Evolutionary conservation across 2,797 vertebrate species (phyloP), one percentile per base, ranked within the genome.

Genomic region (Molothrus ater): DNA sequence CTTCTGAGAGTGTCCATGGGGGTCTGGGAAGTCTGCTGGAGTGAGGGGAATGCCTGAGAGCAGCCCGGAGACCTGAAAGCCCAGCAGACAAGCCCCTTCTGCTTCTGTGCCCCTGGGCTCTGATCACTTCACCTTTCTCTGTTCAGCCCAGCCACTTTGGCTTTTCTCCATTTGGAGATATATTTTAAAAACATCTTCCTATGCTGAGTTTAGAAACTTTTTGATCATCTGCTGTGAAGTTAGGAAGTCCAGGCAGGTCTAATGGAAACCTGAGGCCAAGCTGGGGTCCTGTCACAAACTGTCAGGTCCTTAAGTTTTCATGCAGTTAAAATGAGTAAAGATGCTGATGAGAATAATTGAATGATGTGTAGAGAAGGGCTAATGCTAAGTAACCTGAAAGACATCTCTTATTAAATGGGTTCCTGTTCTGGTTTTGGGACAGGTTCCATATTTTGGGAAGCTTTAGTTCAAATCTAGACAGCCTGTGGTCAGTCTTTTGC

Each of bases 401-500:
- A 54, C 14, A 47, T 38, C 32, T 42, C 15, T 69, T 31, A 25
- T 57, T 61, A 40, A 54, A 59, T 48, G 16, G 24, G 7, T 36
- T 89, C 48, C 10, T 50, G 3, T 29, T 80, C 59, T 69, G 19
- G 18, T 73, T 90, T 63, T 76, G 31, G 85, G 70, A 61, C 43
- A 63, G 10, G 6, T 15, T 24, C 24, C 4, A 1, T 76, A 10
- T 78, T 85, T 86, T 63, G n/a, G 65, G 13, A 83, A 74, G 24
- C 29, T 71, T 48, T 74, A 26, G 8, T 48, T 95, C 28, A 42
- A 63, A 53, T 34, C 22, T 51, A 24, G 65, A 53, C 36, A 45
- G 34, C 13, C 73, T 74, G 36, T 57, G 45, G 90, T 95, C 50
- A 88, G 56, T 59, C n/a, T 92, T 87, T 61, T 90, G 21, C 32